Evolutionary conservation across 1,140 invertebrate genomes (phyloP).

Genomic region (Drosophila watanabei): DNA sequence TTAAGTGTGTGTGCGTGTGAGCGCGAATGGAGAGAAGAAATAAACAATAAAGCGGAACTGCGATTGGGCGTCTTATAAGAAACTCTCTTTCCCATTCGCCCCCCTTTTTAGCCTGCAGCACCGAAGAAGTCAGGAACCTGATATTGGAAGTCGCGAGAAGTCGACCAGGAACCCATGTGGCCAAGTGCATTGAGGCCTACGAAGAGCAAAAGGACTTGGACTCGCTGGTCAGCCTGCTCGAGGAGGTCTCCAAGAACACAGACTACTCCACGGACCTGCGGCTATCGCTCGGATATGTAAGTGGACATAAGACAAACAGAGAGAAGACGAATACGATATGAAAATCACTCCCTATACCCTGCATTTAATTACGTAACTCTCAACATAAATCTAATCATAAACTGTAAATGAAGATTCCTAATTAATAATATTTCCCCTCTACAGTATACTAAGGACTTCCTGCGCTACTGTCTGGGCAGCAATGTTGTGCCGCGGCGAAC

Average conservation of each 20-base stretch:
- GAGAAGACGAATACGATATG: too few species aligned
- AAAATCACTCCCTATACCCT: too few species aligned
- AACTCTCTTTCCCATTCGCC: background rate
- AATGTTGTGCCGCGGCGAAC: conserved; percentile 38
- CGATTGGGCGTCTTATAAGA: conserved; percentile 36
- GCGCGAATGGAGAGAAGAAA: background rate
- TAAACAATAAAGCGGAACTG: conserved; percentile 30
- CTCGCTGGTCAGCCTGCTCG: conserved; percentile 56
- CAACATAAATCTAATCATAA: background rate
- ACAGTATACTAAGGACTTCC: conserved; percentile 61
- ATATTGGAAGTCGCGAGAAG: conserved; percentile 57
- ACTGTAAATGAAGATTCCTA: too few species aligned
- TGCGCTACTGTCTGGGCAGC: conserved; percentile 4
- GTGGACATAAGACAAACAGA: conserved; percentile 1
- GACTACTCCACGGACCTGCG: conserved; percentile 71
- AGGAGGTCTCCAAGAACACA: conserved; percentile 74
- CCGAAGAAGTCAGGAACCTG: conserved; percentile 17
- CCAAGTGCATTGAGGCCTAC: conserved; percentile 65
- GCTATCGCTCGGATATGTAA: conserved; percentile 70
- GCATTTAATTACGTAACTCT: conserved; percentile 4
- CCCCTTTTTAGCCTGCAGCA: background rate
- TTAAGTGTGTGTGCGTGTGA: background rate
- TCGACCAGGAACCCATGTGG: conserved; percentile 68
- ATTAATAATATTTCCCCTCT: background rate
- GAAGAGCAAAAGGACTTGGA: conserved; percentile 47